Percentiles rank a stretch among this genome's conserved stretches.
Conservation (phyloP, 2,113 vertebrate species). For the Brachionichthys hirsutus region DNA sequence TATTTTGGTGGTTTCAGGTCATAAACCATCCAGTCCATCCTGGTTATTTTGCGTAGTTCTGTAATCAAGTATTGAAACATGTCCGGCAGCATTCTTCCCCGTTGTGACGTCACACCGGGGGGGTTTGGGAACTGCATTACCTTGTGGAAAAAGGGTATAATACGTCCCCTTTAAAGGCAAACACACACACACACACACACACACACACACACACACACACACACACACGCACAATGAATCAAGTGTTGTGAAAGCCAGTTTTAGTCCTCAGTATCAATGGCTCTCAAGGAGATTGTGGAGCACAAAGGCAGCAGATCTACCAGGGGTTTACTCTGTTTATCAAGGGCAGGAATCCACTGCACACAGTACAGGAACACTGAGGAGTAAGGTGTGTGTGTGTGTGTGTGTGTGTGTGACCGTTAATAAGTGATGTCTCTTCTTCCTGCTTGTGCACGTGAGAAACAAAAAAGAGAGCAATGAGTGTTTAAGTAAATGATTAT, state of each 20-base stretch:
- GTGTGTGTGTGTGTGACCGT: conserved; percentile 11
- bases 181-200: background rate
- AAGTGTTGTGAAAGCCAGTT: conserved; percentile 14
- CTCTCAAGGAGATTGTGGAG: conserved; percentile 32
- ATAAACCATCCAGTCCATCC: no score
- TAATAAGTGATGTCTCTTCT: conserved; percentile 6
- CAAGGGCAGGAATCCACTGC: conserved; percentile 60
- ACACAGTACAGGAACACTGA: conserved; percentile 41
- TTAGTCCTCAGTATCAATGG: conserved; percentile 48
- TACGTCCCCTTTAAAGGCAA: conserved; percentile 6
- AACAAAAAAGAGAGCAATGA: background rate
- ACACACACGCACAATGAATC: conserved; percentile 30
- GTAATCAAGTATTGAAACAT: no score
- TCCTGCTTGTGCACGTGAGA: background rate
- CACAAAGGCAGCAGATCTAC: conserved; percentile 55
- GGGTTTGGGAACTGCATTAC: no score
- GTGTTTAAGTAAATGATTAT: conserved; percentile 6
- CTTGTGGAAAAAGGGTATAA: no score
- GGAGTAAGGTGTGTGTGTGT: conserved; percentile 7
- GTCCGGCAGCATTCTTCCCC: no score
- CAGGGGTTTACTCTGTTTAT: conserved; percentile 71
- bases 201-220: conserved; percentile 1
- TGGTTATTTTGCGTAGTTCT: no score
- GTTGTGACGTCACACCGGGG: no score
- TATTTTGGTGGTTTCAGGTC: no score